Conservation (phyloP, 1,140 invertebrate genomes). For the Condylostylus longicornis region DNA sequence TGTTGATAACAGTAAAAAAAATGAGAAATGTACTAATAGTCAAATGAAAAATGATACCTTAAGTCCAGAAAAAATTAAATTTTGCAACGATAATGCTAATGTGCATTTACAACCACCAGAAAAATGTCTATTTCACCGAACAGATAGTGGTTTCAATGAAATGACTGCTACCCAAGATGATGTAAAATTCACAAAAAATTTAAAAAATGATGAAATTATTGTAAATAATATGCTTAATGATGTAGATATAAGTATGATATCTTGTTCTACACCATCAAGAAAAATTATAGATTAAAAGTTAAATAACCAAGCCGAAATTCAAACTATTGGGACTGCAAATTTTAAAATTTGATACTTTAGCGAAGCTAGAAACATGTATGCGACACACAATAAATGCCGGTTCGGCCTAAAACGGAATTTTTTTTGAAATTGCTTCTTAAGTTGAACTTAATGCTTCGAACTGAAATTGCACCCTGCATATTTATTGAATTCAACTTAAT, state of each 20-base stretch:
- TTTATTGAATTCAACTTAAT: too few relatives aligned
- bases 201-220: conserved; percentile 2
- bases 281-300: too few relatives aligned
- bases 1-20: conserved; percentile 1
- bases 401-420: too few relatives aligned
- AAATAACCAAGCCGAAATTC: too few relatives aligned
- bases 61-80: conserved; percentile 2
- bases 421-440: too few relatives aligned
- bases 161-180: conserved; percentile 20
- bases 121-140: conserved; percentile 15
- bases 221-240: not conserved
- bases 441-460: too few relatives aligned
- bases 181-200: conserved; percentile 1
- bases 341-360: too few relatives aligned
- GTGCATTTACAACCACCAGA: conserved; percentile 1
- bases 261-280: conserved; percentile 24
- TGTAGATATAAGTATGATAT: conserved; percentile 21
- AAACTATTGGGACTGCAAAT: too few relatives aligned
- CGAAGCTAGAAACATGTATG: too few relatives aligned
- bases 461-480: too few relatives aligned
- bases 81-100: not conserved
- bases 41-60: not conserved
- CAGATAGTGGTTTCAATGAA: conserved; percentile 30
- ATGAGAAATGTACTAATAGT: not conserved
- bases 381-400: too few relatives aligned